Evolutionary conservation across 2,797 vertebrate genomes (phyloP), one percentile per base, ranked within the genome.

Genomic region (Sebastes aleutianus): DNA sequence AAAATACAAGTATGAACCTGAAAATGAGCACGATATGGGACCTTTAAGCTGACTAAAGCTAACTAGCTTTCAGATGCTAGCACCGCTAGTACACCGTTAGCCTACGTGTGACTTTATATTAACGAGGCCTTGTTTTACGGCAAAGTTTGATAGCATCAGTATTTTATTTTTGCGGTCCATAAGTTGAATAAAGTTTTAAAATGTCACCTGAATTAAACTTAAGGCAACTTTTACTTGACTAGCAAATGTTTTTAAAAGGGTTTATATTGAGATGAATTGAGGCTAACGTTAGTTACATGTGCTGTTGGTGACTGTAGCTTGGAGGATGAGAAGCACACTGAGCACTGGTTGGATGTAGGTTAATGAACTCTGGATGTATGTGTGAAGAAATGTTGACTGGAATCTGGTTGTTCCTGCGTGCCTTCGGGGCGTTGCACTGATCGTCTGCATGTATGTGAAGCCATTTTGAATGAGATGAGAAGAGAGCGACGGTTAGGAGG

Each of bases 401-500:
- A 63, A 63, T 63, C 61, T 34, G 61, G 31, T 63, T 63, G 12
- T n/a, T 63, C 31, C 61, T 36, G 69, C 26, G 14, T 12, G 26
- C 63, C n/a, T 79, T 22, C n/a, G 2, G 29, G 22, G 54, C 18
- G 43, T 34, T 4, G 58, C 9, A 5, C 27, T 3, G 9, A 31
- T 10, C 58, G 20, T 31, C 16, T 57, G 50, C 8, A 8, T 67
- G 75, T 53, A 50, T 56, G 47, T 56, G 68, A 32, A 68, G 31
- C 47, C 62, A 4, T 47, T 47, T 47, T 79, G 47, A 76, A 50
- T 27, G 67, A 76, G 67, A 59, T 66, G 36, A 63, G 57, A 14
- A 36, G 29, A 76, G 26, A 59, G 77, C 14, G 78, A 78, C 88
- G 85, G 86, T 87, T 78, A 81, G 79, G 59, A 79, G 80, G 88